phyloP scores from a whole-genome alignment of 2,113 vertebrate species.

The Platichthys flesus region DNA sequence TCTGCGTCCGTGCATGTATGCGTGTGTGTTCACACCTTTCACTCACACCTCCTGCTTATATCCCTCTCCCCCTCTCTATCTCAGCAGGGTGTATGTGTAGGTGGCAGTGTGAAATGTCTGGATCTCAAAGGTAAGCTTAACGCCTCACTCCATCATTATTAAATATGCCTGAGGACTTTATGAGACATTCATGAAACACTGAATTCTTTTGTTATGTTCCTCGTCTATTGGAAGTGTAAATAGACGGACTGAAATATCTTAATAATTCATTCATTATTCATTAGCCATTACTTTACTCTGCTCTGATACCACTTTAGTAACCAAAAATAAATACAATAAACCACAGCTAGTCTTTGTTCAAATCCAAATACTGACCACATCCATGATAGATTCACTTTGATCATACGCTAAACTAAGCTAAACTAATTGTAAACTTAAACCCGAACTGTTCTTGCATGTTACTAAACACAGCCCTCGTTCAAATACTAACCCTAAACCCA shows the following conservation, averaged over 20 bases:
- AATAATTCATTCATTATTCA: neutral
- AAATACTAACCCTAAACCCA: no score
- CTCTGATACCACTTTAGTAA: no score
- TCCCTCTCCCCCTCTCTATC: slow-evolving; percentile 52
- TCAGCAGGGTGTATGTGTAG: slow-evolving; percentile 75
- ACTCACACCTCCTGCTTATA: slow-evolving; percentile 55
- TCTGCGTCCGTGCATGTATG: slow-evolving; percentile 1
- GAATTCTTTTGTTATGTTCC: slow-evolving; percentile 22
- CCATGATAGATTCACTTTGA: no score
- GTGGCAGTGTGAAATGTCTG: slow-evolving; percentile 75
- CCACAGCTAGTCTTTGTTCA: no score
- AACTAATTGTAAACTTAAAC: neutral
- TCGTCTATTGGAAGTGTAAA: slow-evolving; percentile 14
- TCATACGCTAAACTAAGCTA: neutral
- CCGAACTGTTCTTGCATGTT: neutral
- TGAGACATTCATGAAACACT: slow-evolving; percentile 29
- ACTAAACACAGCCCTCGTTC: no score
- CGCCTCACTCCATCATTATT: slow-evolving; percentile 50
- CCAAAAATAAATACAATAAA: no score
- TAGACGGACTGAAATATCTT: neutral
- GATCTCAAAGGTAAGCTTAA: slow-evolving; percentile 81
- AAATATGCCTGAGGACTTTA: slow-evolving; percentile 54
- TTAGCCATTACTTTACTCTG: no score
- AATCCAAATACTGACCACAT: no score
- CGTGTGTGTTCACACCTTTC: slow-evolving; percentile 13